phyloP scores from a whole-genome alignment of 2,888 invertebrate genomes.

The Yponomeuta plumbellus region DNA sequence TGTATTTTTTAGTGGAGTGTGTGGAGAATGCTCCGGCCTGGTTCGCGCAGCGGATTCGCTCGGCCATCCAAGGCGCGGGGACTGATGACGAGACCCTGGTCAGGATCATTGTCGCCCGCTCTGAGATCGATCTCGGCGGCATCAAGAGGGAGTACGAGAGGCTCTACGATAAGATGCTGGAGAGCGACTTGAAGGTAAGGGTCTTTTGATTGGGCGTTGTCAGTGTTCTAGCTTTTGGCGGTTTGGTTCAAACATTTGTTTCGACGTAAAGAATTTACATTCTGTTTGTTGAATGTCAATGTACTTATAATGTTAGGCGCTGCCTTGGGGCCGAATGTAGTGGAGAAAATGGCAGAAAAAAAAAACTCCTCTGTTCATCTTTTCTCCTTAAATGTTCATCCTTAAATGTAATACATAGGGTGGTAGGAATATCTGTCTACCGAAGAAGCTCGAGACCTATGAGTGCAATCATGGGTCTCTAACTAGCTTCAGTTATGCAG shows the following conservation, averaged over 20 bases:
- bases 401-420: too few species aligned
- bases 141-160: conserved; percentile 84
- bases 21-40: conserved; percentile 81
- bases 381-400: too few species aligned
- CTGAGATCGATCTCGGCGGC: conserved; percentile 81
- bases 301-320: too few species aligned
- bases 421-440: too few species aligned
- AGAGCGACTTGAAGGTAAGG: conserved; percentile 78
- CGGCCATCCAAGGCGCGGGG: conserved; percentile 81
- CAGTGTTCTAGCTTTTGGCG: not conserved
- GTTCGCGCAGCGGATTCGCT: conserved; percentile 81
- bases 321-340: too few species aligned
- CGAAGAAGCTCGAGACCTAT: too few species aligned
- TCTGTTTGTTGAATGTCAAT: too few species aligned
- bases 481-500: too few species aligned
- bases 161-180: conserved; percentile 81
- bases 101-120: conserved; percentile 80
- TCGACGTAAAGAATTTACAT: not conserved
- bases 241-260: not conserved
- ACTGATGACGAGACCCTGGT: conserved; percentile 83
- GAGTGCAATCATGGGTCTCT: too few species aligned
- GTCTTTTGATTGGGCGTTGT: conserved; percentile 6
- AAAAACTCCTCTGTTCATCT: too few species aligned
- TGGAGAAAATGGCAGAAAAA: too few species aligned
- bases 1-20: conserved; percentile 79